Conservation (phyloP, 2,888 invertebrate genomes). For the Lasioglossum morio region DNA sequence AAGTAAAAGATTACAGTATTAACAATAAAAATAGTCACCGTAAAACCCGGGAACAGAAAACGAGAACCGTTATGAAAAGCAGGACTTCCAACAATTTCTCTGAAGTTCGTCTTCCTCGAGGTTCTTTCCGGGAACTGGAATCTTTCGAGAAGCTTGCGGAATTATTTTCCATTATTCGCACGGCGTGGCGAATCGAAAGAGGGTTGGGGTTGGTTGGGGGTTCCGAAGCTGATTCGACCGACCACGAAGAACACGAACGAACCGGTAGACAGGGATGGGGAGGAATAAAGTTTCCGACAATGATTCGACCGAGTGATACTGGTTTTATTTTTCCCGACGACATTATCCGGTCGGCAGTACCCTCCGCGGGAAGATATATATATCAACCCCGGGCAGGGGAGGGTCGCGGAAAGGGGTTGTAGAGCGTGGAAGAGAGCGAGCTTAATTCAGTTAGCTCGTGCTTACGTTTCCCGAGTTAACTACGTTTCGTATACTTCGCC, state of each 20-base stretch:
- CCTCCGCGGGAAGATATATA: conserved; percentile 3
- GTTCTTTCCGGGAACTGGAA: neutral
- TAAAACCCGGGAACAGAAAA: neutral
- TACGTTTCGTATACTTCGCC: conserved; percentile 57
- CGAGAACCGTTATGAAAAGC: neutral
- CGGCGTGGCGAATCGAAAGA: neutral
- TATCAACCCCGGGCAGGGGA: neutral
- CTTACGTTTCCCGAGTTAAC: conserved; percentile 62
- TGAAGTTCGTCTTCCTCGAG: neutral
- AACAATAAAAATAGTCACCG: neutral
- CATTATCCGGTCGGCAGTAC: conserved; percentile 5
- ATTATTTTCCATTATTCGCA: conserved; percentile 7
- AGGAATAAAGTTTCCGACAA: conserved; percentile 18
- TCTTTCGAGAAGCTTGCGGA: neutral
- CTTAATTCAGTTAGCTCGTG: conserved; percentile 63
- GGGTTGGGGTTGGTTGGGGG: neutral
- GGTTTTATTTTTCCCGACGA: conserved; percentile 32
- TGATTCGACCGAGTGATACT: conserved; percentile 21
- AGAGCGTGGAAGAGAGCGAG: conserved; percentile 17
- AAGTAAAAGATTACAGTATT: neutral
- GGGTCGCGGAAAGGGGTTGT: neutral
- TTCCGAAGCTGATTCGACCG: neutral
- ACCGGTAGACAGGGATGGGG: neutral
- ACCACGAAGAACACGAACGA: neutral
- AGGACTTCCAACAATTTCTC: neutral